Conservation (phyloP, 2,797 vertebrate genomes). For the Megalops cyprinoides region DNA sequence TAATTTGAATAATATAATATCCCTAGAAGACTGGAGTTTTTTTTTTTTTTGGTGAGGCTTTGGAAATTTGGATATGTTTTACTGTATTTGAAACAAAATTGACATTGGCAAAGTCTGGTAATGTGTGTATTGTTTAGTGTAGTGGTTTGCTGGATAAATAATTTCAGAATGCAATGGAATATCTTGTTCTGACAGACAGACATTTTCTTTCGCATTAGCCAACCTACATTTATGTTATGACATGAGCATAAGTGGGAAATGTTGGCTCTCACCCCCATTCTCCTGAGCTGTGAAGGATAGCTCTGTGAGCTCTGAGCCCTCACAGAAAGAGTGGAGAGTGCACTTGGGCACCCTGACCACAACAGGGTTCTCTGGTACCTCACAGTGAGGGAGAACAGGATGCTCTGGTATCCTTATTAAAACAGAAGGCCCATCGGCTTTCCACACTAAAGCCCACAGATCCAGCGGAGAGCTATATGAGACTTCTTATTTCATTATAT, state of each 20-base stretch:
- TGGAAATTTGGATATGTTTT: too few species aligned
- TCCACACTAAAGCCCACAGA: conserved; percentile 78
- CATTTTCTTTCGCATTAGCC: too few species aligned
- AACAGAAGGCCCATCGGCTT: conserved; percentile 68
- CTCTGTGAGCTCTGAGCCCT: neutral
- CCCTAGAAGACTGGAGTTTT: neutral
- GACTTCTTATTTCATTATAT: conserved; percentile 80
- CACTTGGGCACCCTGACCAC: neutral
- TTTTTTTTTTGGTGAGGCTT: neutral
- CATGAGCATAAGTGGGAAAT: too few species aligned
- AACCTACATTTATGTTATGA: too few species aligned
- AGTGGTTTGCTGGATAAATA: too few species aligned
- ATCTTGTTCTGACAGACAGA: too few species aligned
- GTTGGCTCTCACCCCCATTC: too few species aligned
- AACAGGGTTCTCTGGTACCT: neutral
- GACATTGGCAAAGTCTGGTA: too few species aligned
- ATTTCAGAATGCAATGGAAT: too few species aligned
- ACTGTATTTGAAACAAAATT: too few species aligned
- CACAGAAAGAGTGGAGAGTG: neutral
- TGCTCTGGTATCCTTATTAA: conserved; percentile 47
- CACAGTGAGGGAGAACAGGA: neutral
- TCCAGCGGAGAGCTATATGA: conserved; percentile 70
- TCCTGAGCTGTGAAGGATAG: too few species aligned
- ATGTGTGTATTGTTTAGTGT: too few species aligned
- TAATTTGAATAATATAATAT: conserved; percentile 23